These are phyloP conservation scores for Pantherophis vulpinus DNA, from an alignment of 2,797 vertebrate species.

Conservation along the genomic window DNA sequence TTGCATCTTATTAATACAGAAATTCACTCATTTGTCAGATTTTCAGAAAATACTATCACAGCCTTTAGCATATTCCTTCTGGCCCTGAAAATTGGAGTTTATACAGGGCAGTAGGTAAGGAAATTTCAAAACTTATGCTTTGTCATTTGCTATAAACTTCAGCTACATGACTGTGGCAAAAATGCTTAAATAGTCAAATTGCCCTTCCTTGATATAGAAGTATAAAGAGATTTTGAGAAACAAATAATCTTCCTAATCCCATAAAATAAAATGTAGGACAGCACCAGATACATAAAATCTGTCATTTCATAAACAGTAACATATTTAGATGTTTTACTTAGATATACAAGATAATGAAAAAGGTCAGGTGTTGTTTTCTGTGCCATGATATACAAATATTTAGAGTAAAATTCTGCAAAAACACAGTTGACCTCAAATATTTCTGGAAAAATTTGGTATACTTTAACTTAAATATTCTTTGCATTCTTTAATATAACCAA, in stretches of 20 bases:
- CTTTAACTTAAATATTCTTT: not conserved
- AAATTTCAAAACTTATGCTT: not conserved
- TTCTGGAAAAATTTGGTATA: not conserved
- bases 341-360: not conserved
- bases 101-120: not conserved
- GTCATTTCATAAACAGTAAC: slow-evolving; percentile 9
- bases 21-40: not conserved
- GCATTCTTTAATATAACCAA: not conserved
- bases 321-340: not conserved
- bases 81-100: not conserved
- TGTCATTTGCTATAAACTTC: not conserved
- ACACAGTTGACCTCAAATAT: not conserved
- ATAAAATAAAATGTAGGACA: not conserved
- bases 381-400: not conserved
- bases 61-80: not conserved
- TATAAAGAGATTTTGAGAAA: not conserved
- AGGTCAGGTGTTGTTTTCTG: accelerated
- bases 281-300: not conserved
- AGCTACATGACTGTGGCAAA: not conserved
- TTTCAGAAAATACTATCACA: not conserved
- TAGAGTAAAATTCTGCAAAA: not conserved
- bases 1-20: not conserved
- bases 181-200: not conserved
- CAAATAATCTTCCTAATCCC: slow-evolving; percentile 9
- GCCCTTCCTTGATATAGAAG: not conserved